These are phyloP conservation scores for Grammomys dolichurus DNA, from an alignment of 2,113 vertebrate species.

Conservation along the genomic window DNA sequence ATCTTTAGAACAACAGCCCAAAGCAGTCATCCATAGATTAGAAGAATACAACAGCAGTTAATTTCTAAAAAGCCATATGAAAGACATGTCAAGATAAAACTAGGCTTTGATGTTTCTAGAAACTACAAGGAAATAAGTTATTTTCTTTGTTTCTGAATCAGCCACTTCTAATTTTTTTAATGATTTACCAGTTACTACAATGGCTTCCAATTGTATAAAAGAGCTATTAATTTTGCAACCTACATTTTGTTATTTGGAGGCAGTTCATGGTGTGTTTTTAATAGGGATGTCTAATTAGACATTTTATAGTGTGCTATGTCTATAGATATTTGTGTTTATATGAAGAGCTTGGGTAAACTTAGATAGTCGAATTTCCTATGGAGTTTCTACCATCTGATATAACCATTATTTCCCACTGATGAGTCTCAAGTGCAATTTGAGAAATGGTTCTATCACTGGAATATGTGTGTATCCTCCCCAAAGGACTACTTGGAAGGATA, in stretches of 20 bases:
- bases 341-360: not conserved
- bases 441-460: not conserved
- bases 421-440: slow-evolving; percentile 38
- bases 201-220: not conserved
- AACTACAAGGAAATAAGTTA: not conserved
- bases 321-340: slow-evolving; percentile 15
- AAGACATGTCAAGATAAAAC: not conserved
- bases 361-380: slow-evolving; percentile 11
- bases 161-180: not conserved
- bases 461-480: not conserved
- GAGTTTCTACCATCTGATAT: not conserved
- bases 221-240: not conserved
- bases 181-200: not conserved
- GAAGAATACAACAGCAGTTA: not conserved
- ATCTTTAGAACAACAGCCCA: slow-evolving; percentile 6
- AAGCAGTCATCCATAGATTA: not conserved
- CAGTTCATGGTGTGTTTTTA: not conserved
- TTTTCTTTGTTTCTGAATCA: not conserved
- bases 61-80: not conserved
- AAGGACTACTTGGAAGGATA: not conserved
- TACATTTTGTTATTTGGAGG: not conserved
- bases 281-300: not conserved
- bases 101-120: not conserved
- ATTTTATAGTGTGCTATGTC: not conserved
- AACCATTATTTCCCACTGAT: slow-evolving; percentile 22